Base-by-base conservation (phyloP, 92 coral and sea anemone genomes). In the Phymanthus crucifer region DNA sequence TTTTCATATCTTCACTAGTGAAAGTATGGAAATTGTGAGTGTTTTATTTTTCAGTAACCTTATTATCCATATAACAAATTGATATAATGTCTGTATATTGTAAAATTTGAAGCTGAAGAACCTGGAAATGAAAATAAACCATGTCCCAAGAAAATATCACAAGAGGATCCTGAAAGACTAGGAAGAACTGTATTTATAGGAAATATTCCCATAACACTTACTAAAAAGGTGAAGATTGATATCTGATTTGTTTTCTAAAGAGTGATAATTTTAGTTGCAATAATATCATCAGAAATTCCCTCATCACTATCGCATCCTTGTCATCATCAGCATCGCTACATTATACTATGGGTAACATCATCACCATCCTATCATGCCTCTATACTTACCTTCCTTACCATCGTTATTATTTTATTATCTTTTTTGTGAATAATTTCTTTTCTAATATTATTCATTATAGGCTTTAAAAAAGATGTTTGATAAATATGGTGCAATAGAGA, bases 111-210 rank as follows among this genome's bases (percentile, higher is more conserved):
- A 36, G 87, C 81, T 32, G 17, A 38, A 13, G 73, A 50, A 27
- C 47, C n/a, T 23, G 14, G 74, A 16, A 79, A 67, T 38, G 87
- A 68, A 77, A 74, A 38, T 64, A 76, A 58, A 38, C 84, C 71
- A 50, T 66, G 70, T 33, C 87, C 91, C 21, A 72, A 76, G 32
- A 86, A 88, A 56, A 54, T 19, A 54, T 57, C 71, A 40, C 85
- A 70, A 8, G 96, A 93, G 47, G 89, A 91, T 75, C 96, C 92
- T 7, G 96, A 93, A 52, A 89, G 94, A 85, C 86, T 90, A 17
- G 90, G 83, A 26, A 93, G 98, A 78, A 95, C 99, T 23, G 74
- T 95, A 29, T 95, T 95, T 91, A 96, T 95, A 73, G 99, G 99
- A 26, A 93, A 93, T 86, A 88, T 95, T 11, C 98, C 99, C 3